These are phyloP conservation scores for Trachelus troglodyta DNA, from an alignment of 2,888 invertebrate species.

Conservation along the genomic window DNA sequence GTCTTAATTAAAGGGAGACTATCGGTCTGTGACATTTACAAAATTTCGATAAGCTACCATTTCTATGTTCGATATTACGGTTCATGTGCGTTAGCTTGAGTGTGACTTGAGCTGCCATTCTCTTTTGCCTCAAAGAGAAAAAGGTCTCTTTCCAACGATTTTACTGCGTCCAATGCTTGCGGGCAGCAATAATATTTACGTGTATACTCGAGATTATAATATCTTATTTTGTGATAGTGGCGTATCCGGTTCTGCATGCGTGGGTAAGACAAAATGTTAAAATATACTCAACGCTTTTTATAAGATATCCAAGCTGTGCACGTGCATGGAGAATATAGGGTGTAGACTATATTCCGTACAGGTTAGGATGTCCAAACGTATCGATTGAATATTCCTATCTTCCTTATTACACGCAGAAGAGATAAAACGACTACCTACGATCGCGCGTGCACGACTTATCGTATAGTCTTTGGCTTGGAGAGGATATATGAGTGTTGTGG, in stretches of 20 bases:
- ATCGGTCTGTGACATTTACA: background rate
- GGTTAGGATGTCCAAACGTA: conserved; percentile 16
- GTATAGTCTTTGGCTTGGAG: background rate
- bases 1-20: background rate
- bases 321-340: background rate
- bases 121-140: background rate
- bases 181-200: conserved; percentile 58
- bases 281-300: conserved; percentile 45
- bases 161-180: conserved; percentile 55
- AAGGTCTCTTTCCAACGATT: conserved; percentile 30
- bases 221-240: conserved; percentile 53
- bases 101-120: background rate
- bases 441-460: background rate
- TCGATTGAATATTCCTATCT: conserved; percentile 41
- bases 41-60: background rate
- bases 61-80: background rate
- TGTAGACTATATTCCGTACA: background rate
- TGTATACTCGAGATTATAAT: conserved; percentile 57
- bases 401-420: conserved; percentile 50
- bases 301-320: background rate
- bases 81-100: background rate
- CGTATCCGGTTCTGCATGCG: conserved; percentile 52
- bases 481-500: background rate
- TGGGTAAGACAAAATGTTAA: conserved; percentile 40
- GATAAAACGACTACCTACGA: background rate